A percentile compares a stretch with the other conserved stretches of the same genome.
Conservation (phyloP, 2,888 invertebrate genomes). For the Falcaria lacertinaria region DNA sequence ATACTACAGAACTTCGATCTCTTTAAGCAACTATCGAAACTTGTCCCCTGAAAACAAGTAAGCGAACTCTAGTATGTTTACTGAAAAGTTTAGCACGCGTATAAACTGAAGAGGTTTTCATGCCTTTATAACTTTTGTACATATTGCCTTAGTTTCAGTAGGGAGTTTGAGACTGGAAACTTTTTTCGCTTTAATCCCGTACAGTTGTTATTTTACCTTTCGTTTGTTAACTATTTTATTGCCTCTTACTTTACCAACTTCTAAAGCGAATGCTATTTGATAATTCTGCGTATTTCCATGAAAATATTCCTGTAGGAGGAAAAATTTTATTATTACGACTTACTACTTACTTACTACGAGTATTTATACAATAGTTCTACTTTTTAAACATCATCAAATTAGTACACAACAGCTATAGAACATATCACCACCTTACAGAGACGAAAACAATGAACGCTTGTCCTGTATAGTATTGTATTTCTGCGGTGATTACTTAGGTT, state of each 20-base stretch:
- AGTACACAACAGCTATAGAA: too few species aligned
- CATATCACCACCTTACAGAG: too few species aligned
- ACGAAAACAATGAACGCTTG: too few species aligned
- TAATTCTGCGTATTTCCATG: neutral
- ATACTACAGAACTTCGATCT: neutral
- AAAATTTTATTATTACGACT: too few species aligned
- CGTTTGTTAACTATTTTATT: slow-evolving; percentile 4
- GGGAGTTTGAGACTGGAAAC: slow-evolving; percentile 29
- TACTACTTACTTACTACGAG: too few species aligned
- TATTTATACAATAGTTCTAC: too few species aligned
- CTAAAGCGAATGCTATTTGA: neutral
- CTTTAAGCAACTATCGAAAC: slow-evolving; percentile 8
- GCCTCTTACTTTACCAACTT: neutral
- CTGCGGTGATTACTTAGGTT: too few species aligned
- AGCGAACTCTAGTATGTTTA: slow-evolving; percentile 22
- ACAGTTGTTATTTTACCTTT: slow-evolving; percentile 3
- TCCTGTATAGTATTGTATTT: too few species aligned
- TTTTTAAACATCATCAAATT: too few species aligned
- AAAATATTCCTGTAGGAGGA: too few species aligned
- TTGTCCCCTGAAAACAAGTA: slow-evolving; percentile 26
- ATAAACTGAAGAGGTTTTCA: slow-evolving; percentile 20
- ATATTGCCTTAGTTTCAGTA: slow-evolving; percentile 26
- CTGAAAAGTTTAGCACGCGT: slow-evolving; percentile 23
- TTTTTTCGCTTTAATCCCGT: slow-evolving; percentile 13
- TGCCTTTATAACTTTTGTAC: slow-evolving; percentile 27